Conservation (phyloP, 2,113 vertebrate genomes). For the Casuarius casuarius region DNA sequence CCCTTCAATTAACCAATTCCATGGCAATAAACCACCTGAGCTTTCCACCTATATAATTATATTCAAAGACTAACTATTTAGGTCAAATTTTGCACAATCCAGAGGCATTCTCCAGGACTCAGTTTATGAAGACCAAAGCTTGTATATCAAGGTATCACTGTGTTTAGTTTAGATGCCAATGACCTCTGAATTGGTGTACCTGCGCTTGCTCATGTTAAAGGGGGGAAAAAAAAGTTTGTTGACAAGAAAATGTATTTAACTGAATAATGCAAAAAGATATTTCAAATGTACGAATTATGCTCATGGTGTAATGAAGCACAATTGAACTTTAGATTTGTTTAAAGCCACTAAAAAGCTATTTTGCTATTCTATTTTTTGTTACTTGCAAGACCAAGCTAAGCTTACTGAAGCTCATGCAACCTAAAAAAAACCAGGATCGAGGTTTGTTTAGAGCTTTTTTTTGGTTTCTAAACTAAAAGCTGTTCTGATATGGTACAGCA, state of each 20-base stretch:
- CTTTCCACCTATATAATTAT: background rate
- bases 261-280: background rate
- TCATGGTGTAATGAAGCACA: background rate
- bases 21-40: background rate
- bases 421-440: background rate
- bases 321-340: background rate
- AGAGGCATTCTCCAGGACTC: background rate
- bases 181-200: background rate
- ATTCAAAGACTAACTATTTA: background rate
- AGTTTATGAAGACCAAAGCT: background rate
- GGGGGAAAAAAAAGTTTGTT: background rate
- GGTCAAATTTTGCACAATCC: background rate
- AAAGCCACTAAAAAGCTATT: background rate
- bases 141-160: background rate
- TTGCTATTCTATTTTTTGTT: background rate
- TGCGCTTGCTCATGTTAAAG: background rate
- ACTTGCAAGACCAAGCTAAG: background rate
- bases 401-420: background rate
- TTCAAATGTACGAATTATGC: background rate
- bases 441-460: rapidly evolving
- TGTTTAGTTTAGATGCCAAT: background rate
- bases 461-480: background rate
- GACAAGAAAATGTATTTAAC: background rate
- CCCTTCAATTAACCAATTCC: background rate
- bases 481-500: background rate